These are phyloP conservation scores for Hemaris fuciformis DNA, from an alignment of 2,888 invertebrate species.

Conservation along the genomic window DNA sequence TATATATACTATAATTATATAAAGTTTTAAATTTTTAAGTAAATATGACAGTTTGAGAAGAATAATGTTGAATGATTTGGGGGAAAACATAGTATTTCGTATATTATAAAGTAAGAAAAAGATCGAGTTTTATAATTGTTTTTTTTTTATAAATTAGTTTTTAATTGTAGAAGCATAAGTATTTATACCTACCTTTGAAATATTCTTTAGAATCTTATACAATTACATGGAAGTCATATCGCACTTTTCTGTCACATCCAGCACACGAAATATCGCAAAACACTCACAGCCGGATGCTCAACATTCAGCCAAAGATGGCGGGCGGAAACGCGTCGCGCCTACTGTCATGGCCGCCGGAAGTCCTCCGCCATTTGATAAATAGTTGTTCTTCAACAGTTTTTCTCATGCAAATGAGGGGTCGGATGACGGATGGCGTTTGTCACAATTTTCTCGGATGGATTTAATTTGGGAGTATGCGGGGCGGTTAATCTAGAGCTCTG, in stretches of 20 bases:
- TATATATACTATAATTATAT: too few species aligned
- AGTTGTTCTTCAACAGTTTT: conserved; percentile 81
- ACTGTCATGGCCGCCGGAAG: conserved; percentile 77
- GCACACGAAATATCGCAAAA: conserved; percentile 17
- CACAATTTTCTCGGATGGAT: conserved; percentile 78
- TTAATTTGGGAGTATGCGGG: conserved; percentile 64
- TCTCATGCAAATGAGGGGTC: conserved; percentile 80
- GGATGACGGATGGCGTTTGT: conserved; percentile 79
- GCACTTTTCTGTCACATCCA: conserved; percentile 29
- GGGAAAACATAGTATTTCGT: too few species aligned
- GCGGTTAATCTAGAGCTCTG: conserved; percentile 4
- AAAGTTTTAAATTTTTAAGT: too few species aligned
- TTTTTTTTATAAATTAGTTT: too few species aligned
- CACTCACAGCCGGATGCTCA: conserved; percentile 42
- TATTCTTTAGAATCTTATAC: too few species aligned
- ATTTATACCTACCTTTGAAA: too few species aligned
- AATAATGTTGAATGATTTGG: too few species aligned
- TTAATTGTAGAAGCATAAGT: too few species aligned
- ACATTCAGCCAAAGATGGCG: conserved; percentile 65
- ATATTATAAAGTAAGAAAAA: too few species aligned
- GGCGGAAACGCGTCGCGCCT: conserved; percentile 77
- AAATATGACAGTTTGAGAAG: too few species aligned
- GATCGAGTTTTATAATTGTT: too few species aligned
- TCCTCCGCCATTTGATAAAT: conserved; percentile 79
- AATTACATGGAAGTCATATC: too few species aligned